These are phyloP conservation scores for Callorhinus ursinus DNA, from an alignment of 2,113 vertebrate genomes.

Conservation along the genomic window DNA sequence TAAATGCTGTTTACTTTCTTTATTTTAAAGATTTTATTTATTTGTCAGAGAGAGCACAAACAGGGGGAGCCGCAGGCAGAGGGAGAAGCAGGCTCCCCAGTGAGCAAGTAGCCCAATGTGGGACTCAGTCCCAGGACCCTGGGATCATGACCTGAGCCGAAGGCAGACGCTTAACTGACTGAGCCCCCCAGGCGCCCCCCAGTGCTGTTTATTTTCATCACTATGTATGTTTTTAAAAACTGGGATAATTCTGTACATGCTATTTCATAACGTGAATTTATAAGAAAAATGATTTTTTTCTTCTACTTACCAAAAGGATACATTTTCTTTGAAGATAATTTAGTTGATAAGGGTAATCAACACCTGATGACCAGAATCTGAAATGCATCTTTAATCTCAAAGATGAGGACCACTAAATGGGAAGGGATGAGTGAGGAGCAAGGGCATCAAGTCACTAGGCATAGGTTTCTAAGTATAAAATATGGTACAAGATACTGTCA, in stretches of 20 bases:
- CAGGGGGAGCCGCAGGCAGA: too few relatives aligned
- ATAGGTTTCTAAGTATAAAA: constrained; percentile 27
- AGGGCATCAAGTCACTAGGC: background rate
- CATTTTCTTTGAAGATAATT: background rate
- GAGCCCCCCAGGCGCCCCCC: too few relatives aligned
- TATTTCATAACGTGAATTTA: constrained; percentile 4
- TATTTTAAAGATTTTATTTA: too few relatives aligned
- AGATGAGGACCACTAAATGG: background rate
- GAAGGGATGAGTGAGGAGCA: background rate
- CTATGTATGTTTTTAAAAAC: background rate
- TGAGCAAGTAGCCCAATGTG: too few relatives aligned
- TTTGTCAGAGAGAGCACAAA: too few relatives aligned
- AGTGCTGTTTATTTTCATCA: background rate
- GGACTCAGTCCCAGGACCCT: too few relatives aligned
- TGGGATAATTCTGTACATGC: background rate
- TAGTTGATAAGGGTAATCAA: background rate
- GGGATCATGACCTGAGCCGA: too few relatives aligned
- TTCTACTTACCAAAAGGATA: background rate
- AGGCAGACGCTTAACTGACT: too few relatives aligned
- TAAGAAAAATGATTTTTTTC: background rate
- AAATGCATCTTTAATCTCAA: constrained; percentile 40
- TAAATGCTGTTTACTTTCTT: constrained; percentile 15
- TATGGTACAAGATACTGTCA: background rate
- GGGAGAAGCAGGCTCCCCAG: too few relatives aligned
- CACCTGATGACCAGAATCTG: background rate